Base-by-base conservation (phyloP, 2,888 invertebrate genomes). In the Drosophila meridionalis region DNA sequence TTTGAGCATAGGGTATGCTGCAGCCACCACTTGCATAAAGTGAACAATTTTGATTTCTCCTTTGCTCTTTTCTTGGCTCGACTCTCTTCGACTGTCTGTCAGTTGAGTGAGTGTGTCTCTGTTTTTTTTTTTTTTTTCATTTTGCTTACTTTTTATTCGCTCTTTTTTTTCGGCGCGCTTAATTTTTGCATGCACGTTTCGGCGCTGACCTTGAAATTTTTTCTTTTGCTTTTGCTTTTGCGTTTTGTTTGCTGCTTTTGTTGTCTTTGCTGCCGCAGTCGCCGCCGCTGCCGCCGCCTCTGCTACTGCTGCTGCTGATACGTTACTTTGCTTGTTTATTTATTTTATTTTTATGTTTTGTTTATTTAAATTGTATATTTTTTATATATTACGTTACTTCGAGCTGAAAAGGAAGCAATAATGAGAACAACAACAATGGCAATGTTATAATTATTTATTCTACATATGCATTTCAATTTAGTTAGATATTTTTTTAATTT, bases 141-240 rank as follows among this genome's bases (percentile, higher is more conserved):
- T 82, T 65, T 72, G 78, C 73, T 87, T 73, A 74, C 73, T 80
- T 90, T 76, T 77, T 73, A 75, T 73, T 73, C 72, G 73, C 76
- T 76, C 73, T 83, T 76, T 77, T 60, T 78, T 67, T 69, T 78
- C 47, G 36, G 69, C 77, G 74, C 76, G 87, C 89, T 87, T 87
- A 88, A 87, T 87, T 87, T 87, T 87, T 87, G 87, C 90, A 87
- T 87, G 87, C 87, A 87, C 87, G 90, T 87, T 87, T 87, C 76
- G 87, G 89, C 80, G 76, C 78, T 90, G 90, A 87, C 87, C 87
- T 87, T 87, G 87, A 87, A 90, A 76, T 82, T 89, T 89, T 87
- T 85, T 82, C 76, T 80, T 89, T 89, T 76, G 72, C 70, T 69
- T 69, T 87, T 90, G 72, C 73, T 70, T 88, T 90, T 77, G 56